These are phyloP conservation scores for Paedocypris micromegethes DNA, from an alignment of 2,797 vertebrate genomes.

Conservation along the genomic window DNA sequence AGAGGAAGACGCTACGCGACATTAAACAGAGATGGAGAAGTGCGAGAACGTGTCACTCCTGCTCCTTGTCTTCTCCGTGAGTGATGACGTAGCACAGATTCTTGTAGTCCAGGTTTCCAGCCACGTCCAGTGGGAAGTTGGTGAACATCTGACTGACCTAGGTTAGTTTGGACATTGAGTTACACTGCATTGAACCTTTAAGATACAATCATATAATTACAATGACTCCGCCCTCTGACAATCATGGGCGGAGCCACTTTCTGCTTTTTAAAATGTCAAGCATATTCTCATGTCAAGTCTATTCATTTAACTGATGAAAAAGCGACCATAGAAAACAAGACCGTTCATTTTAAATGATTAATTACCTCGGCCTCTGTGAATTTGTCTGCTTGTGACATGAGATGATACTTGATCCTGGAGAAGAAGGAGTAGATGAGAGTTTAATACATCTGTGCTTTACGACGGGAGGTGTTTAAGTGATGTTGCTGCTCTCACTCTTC, in stretches of 20 bases:
- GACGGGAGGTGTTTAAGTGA: not conserved
- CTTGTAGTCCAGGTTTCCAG: constrained; percentile 78
- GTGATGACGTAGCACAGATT: constrained; percentile 82
- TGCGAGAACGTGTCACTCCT: constrained; percentile 48
- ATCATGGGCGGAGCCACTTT: too few relatives aligned
- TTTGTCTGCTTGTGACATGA: constrained; percentile 87
- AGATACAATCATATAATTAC: too few relatives aligned
- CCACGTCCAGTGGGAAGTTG: constrained; percentile 72
- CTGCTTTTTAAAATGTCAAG: too few relatives aligned
- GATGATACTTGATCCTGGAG: constrained; percentile 80
- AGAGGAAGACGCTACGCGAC: constrained; percentile 21
- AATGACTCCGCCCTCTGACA: too few relatives aligned
- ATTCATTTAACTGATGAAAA: too few relatives aligned
- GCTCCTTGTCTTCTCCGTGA: constrained; percentile 80
- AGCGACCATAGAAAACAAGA: not conserved
- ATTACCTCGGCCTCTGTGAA: constrained; percentile 83
- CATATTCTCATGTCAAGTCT: too few relatives aligned
- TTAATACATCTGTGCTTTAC: not conserved
- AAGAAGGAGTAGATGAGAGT: not conserved
- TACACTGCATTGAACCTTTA: not conserved
- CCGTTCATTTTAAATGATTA: not conserved
- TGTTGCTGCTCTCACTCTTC: constrained; percentile 74
- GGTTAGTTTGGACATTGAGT: constrained; percentile 17
- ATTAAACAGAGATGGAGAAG: constrained; percentile 3
- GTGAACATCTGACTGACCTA: constrained; percentile 79